Conservation (phyloP, 2,888 invertebrate species). For the Hypsopygia costalis region DNA sequence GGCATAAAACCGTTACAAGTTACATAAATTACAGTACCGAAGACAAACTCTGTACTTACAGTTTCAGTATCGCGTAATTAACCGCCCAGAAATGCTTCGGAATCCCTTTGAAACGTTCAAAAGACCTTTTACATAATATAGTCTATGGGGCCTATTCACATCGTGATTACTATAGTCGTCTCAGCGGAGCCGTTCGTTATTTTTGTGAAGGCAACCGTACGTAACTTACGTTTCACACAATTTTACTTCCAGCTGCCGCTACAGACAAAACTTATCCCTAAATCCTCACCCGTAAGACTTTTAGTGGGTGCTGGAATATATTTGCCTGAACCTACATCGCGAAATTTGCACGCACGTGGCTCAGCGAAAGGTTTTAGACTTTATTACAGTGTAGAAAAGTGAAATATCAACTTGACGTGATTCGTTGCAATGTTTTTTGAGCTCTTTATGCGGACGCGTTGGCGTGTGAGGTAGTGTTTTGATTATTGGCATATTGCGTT, state of each 20-base stretch:
- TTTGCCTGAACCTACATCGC: neutral
- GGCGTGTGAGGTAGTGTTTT: conserved; percentile 4
- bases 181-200: conserved; percentile 69
- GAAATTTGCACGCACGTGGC: neutral
- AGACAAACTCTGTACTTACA: conserved; percentile 32
- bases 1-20: conserved; percentile 35
- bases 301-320: neutral
- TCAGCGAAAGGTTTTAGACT: conserved; percentile 9
- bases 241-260: neutral
- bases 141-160: conserved; percentile 61
- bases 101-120: conserved; percentile 63
- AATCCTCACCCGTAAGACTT: conserved; percentile 16
- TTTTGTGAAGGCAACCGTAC: conserved; percentile 78
- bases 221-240: conserved; percentile 46
- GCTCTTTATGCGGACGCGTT: conserved; percentile 3
- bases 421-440: conserved; percentile 2
- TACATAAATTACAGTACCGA: conserved; percentile 32
- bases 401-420: neutral
- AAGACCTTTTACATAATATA: conserved; percentile 70
- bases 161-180: conserved; percentile 61
- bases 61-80: conserved; percentile 57
- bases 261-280: conserved; percentile 29
- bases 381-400: conserved; percentile 11
- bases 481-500: conserved; percentile 7
- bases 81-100: conserved; percentile 55